Evolutionary conservation across 1,140 invertebrate genomes (phyloP).

Genomic region (Potamilus streckersoni): DNA sequence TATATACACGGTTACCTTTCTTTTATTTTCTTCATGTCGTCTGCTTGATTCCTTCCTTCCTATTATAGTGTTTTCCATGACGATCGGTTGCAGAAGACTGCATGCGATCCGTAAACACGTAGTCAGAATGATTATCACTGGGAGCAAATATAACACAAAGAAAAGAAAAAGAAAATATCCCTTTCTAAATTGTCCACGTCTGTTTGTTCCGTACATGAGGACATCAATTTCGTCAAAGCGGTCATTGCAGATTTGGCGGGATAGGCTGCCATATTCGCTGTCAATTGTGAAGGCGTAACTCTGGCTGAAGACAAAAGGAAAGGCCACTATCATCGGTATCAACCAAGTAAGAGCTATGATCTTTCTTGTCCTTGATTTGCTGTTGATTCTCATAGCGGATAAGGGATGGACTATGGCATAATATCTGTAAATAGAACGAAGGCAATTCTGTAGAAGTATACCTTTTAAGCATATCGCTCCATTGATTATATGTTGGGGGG

Average conservation of each 20-base stretch:
- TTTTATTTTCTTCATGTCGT: constrained; percentile 58
- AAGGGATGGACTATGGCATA: constrained; percentile 71
- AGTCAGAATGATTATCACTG: constrained; percentile 66
- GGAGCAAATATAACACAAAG: constrained; percentile 67
- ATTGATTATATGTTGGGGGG: not conserved
- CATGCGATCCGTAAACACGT: constrained; percentile 68
- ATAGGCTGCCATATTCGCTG: constrained; percentile 62
- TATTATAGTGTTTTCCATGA: constrained; percentile 35
- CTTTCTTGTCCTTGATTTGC: constrained; percentile 62
- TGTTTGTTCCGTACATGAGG: constrained; percentile 38
- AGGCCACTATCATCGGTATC: constrained; percentile 63
- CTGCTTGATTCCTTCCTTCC: constrained; percentile 41
- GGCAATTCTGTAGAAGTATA: not conserved
- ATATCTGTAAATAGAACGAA: constrained; percentile 63
- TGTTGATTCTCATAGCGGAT: constrained; percentile 65
- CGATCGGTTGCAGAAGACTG: constrained; percentile 61
- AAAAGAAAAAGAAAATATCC: constrained; percentile 69
- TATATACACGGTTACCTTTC: constrained; percentile 44
- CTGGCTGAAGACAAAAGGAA: constrained; percentile 63
- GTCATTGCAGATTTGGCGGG: constrained; percentile 66
- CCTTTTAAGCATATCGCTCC: not conserved
- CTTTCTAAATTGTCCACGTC: constrained; percentile 56
- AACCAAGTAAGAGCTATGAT: constrained; percentile 68
- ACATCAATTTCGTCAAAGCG: constrained; percentile 60
- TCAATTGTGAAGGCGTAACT: constrained; percentile 53